Conservation (phyloP, 23 tunicate species). For the Phallusia fumigata region DNA sequence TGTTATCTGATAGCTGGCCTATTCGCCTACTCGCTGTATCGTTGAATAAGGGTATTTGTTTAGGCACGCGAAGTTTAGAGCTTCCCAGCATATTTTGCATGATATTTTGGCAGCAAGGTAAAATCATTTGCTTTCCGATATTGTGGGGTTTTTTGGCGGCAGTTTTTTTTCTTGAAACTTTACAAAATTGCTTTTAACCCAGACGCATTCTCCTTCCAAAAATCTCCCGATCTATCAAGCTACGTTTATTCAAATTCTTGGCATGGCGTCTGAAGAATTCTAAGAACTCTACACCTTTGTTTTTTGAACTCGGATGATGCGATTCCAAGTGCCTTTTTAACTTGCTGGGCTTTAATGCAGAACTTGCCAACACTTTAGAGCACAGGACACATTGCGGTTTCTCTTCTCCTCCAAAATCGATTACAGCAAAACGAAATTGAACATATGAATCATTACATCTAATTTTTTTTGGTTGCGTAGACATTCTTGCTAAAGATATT, state of each 20-base stretch:
- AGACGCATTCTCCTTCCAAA: slow-evolving; percentile 42
- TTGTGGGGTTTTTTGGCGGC: slow-evolving; percentile 63
- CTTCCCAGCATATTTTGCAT: slow-evolving; percentile 42
- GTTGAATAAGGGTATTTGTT: slow-evolving; percentile 55
- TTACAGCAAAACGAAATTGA: slow-evolving; percentile 45
- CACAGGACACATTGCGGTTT: slow-evolving; percentile 65
- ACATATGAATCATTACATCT: slow-evolving; percentile 41
- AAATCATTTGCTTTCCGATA: slow-evolving; percentile 67
- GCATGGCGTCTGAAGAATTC: slow-evolving; percentile 45
- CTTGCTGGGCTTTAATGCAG: slow-evolving; percentile 59
- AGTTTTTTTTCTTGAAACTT: slow-evolving; percentile 66
- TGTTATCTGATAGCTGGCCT: slow-evolving; percentile 52
- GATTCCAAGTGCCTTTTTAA: slow-evolving; percentile 47
- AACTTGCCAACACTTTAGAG: slow-evolving; percentile 47
- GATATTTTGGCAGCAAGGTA: slow-evolving; percentile 52
- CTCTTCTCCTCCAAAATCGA: slow-evolving; percentile 40
- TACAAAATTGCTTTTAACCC: slow-evolving; percentile 52
- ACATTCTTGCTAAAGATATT: background rate
- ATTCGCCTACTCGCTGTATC: slow-evolving; percentile 72
- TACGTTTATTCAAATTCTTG: slow-evolving; percentile 33
- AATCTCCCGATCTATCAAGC: slow-evolving; percentile 37
- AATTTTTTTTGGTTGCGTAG: slow-evolving; percentile 31
- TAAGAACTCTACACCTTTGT: slow-evolving; percentile 41
- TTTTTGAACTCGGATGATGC: slow-evolving; percentile 40
- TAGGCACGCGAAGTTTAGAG: slow-evolving; percentile 56